Evolutionary conservation across 1,140 invertebrate genomes (phyloP), one percentile per base, ranked within the genome.

Genomic region (Augochlora pura): DNA sequence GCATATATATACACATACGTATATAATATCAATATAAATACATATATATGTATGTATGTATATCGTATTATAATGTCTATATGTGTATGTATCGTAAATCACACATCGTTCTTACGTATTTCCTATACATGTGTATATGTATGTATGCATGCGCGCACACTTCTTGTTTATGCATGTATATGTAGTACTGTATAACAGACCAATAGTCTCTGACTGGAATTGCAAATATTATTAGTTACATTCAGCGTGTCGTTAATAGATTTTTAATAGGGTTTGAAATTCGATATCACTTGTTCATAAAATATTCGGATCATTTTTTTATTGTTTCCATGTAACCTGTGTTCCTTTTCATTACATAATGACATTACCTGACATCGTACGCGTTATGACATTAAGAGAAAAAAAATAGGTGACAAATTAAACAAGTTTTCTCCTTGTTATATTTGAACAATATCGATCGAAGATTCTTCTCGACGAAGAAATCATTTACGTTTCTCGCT

Each of bases 101-200:
- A 49, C 59, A 63, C 79, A 71, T 49, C 74, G 77, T 81, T 82
- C 74, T 81, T 82, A 78, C 82, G 80, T 76, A 77, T 69, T 62
- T 71, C 49, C 46, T 78, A 78, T 78, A 72, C 67, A 77, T 64
- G 38, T 75, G 16, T n/a, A 16, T 67, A 38, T 70, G 68, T 81
- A 27, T 70, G 49, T 81, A 68, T 77, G 54, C 66, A 52, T 83
- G 42, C 64, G 69, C 67, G 62, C 73, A 67, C 68, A 62, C 66
- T 49, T n/a, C 73, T 59, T 82, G 65, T 79, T 7, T 42, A 7
- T 42, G 39, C 8, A 10, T 42, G 9, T 42, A 42, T 42, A 32
- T 27, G 27, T 23, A 18, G 27, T 18, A 54, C 52, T 54, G 25
- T 21, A 62, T 32, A 62, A 59, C n/a, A 59, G 8, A 23, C n/a